Base-by-base conservation (phyloP, 2,888 invertebrate genomes). In the Mythimna vitellina region DNA sequence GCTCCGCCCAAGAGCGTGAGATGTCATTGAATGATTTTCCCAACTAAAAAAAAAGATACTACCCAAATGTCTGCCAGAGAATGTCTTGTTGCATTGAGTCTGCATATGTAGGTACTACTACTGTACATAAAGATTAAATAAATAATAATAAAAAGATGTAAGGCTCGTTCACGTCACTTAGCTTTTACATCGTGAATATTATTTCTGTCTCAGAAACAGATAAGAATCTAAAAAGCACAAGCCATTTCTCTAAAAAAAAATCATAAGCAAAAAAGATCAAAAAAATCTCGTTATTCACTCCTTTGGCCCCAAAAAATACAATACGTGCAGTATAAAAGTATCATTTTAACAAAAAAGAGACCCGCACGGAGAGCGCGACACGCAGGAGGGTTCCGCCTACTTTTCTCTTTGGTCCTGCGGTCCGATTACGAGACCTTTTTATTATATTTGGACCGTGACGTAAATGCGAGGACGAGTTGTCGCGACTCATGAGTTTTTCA, bases 331-430 rank as follows among this genome's bases (percentile, higher is more conserved):
- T 54, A 69, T 70, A 70, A 80, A 76, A 75, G 75, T 80, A 77
- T 78, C 42, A 73, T 73, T 80, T 72, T 68, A 69, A 81, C 77
- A 83, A 85, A 82, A 85, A 83, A 74, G 35, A 57, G 70, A 46
- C 57, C 71, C 60, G 61, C 56, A 65, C 62, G 70, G 67, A 75
- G 70, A 68, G 68, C 22, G 65, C 66, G 61, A 58, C 74, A 67
- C 67, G 60, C 62, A 32, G 25, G 57, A 61, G 71, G 76, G 73
- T 64, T 70, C 81, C 69, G 72, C 76, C 67, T 66, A 70, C 72
- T 81, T 80, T 70, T 77, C 81, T 65, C 72, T 76, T 78, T 76
- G 64, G 73, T 76, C 82, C 69, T 72, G 73, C 60, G 76, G 70
- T 76, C 79, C 74, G 67, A 73, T 65, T 73, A 56, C 60, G 25